phyloP scores from a whole-genome alignment of 2,888 invertebrate genomes.

The Nymphalis urticae region DNA sequence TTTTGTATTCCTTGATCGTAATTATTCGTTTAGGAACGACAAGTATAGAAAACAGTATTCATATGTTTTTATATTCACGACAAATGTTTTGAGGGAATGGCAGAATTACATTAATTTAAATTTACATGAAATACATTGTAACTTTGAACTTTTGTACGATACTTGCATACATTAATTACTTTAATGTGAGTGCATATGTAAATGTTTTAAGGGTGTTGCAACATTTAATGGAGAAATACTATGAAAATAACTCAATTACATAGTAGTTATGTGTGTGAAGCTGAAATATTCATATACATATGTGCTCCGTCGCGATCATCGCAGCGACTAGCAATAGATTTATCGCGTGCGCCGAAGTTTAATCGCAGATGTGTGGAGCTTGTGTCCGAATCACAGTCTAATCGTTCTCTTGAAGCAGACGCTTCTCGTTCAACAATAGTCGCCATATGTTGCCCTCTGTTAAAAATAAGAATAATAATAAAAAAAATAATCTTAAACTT shows the following conservation, averaged over 20 bases:
- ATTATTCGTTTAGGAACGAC: background rate
- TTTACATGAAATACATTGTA: too few species aligned
- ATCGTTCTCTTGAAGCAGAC: constrained; percentile 65
- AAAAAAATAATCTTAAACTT: too few species aligned
- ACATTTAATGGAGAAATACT: background rate
- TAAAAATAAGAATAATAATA: constrained; percentile 15
- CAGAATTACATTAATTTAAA: too few species aligned
- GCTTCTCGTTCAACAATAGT: constrained; percentile 74
- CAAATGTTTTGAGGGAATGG: too few species aligned
- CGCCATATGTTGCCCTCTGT: constrained; percentile 72
- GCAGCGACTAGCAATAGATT: constrained; percentile 48
- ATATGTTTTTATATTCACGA: too few species aligned
- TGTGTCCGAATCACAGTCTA: constrained; percentile 59
- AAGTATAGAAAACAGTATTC: too few species aligned
- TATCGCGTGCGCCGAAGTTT: constrained; percentile 61
- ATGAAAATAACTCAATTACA: background rate
- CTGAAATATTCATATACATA: constrained; percentile 78
- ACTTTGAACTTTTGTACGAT: too few species aligned
- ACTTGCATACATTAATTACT: too few species aligned
- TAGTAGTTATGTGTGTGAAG: constrained; percentile 61
- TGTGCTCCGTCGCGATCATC: constrained; percentile 67
- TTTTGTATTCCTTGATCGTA: background rate
- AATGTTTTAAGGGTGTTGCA: too few species aligned
- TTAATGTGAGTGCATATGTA: too few species aligned
- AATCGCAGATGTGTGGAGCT: constrained; percentile 66